Conservation (phyloP, 2,113 vertebrate genomes). For the Plotosus lineatus region DNA sequence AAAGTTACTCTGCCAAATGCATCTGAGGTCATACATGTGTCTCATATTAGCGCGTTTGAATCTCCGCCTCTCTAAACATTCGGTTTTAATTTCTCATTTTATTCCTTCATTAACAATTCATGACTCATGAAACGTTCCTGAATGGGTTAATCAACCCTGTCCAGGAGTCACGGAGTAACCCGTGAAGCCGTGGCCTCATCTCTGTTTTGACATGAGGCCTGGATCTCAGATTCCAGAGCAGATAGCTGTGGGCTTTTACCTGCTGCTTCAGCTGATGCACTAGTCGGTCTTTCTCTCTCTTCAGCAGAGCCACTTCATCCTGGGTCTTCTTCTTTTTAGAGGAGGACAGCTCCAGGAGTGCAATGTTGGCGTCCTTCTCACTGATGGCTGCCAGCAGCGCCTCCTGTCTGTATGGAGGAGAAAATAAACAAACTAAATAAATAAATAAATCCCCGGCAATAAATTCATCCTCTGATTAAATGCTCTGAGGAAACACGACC, state of each 20-base stretch:
- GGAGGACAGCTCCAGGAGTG: slow-evolving; percentile 92
- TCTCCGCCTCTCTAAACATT: slow-evolving; percentile 6
- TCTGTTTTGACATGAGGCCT: background rate
- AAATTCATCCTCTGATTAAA: background rate
- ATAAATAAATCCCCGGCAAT: background rate
- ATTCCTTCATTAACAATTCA: background rate
- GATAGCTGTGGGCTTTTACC: slow-evolving; percentile 66
- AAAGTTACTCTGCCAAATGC: slow-evolving; percentile 64
- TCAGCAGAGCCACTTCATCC: slow-evolving; percentile 91
- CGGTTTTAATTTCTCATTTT: background rate
- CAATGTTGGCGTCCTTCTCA: slow-evolving; percentile 98
- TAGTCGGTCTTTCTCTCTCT: slow-evolving; percentile 91
- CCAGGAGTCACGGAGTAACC: background rate
- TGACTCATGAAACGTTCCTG: background rate
- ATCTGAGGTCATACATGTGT: slow-evolving; percentile 64
- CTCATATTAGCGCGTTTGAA: slow-evolving; percentile 53
- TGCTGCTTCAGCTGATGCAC: slow-evolving; percentile 98
- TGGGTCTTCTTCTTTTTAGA: slow-evolving; percentile 98
- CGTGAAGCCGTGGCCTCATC: background rate
- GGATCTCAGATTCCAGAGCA: no score
- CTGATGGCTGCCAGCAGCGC: slow-evolving; percentile 96
- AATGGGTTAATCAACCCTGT: background rate
- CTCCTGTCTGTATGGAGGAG: slow-evolving; percentile 81
- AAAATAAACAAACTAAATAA: background rate
- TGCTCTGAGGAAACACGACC: background rate